A percentile compares a stretch with the other conserved stretches of the same genome.
These are phyloP conservation scores for Dascillus cervinus DNA, from an alignment of 2,888 invertebrate genomes.

Conservation along the genomic window DNA sequence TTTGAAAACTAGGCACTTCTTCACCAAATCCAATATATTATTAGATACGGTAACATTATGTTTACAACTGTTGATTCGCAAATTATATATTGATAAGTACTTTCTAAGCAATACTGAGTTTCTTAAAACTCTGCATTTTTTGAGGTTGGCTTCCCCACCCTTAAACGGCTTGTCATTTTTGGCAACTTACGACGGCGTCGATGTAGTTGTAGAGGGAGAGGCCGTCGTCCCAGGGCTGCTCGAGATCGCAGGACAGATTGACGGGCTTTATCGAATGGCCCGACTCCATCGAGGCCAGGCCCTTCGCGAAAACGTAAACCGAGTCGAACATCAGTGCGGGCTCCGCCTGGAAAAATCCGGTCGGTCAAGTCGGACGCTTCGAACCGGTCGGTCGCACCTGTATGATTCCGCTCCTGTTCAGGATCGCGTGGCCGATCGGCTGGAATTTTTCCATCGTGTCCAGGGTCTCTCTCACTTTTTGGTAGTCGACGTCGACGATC, in stretches of 20 bases:
- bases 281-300: slow-evolving; percentile 63
- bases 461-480: slow-evolving; percentile 65
- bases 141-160: too few species aligned
- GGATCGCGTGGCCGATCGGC: slow-evolving; percentile 71
- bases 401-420: slow-evolving; percentile 60
- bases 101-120: too few species aligned
- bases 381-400: slow-evolving; percentile 45
- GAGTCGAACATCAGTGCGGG: slow-evolving; percentile 82
- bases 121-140: too few species aligned
- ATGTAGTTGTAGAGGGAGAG: slow-evolving; percentile 67
- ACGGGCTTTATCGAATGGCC: slow-evolving; percentile 60
- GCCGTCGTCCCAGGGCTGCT: slow-evolving; percentile 73
- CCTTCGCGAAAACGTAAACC: slow-evolving; percentile 74
- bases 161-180: too few species aligned
- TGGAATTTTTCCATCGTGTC: slow-evolving; percentile 85
- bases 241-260: slow-evolving; percentile 77
- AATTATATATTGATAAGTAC: too few species aligned
- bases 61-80: too few species aligned
- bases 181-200: slow-evolving; percentile 53
- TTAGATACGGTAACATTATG: too few species aligned
- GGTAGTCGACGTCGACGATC: slow-evolving; percentile 72
- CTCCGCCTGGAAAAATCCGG: slow-evolving; percentile 57
- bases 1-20: too few species aligned
- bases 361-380: background rate
- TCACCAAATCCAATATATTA: too few species aligned